A percentile compares a stretch with the other conserved stretches of the same genome.
phyloP scores from a whole-genome alignment of 2,797 vertebrate genomes.

The Siniperca scherzeri region DNA sequence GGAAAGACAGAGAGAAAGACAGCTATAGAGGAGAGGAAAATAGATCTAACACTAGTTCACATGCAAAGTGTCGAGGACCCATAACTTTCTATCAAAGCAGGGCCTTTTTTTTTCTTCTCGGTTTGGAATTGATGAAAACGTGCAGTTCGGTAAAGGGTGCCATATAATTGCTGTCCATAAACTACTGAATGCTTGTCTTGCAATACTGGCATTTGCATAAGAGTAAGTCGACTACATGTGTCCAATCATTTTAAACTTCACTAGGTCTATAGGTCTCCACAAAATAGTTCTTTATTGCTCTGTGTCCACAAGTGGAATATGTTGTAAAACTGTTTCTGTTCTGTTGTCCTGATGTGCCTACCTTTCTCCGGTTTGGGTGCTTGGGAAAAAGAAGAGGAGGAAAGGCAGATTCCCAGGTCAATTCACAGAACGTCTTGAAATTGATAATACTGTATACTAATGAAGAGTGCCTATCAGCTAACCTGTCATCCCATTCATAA shows the following conservation, averaged over 20 bases:
- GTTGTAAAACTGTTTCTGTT: slow-evolving; percentile 81
- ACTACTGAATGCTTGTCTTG: slow-evolving; percentile 89
- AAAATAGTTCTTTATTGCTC: slow-evolving; percentile 89
- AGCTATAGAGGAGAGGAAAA: slow-evolving; percentile 88
- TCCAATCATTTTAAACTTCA: slow-evolving; percentile 85
- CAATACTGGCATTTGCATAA: slow-evolving; percentile 92
- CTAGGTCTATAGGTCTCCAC: slow-evolving; percentile 88
- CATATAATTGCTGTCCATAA: slow-evolving; percentile 95
- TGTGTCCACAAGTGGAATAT: slow-evolving; percentile 86
- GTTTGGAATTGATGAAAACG: slow-evolving; percentile 98
- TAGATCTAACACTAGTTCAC: slow-evolving; percentile 99
- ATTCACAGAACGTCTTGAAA: slow-evolving; percentile 74
- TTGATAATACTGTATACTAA: slow-evolving; percentile 56
- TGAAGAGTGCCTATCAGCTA: slow-evolving; percentile 73
- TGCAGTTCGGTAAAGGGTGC: slow-evolving; percentile 99
- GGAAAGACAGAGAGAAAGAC: slow-evolving; percentile 86
- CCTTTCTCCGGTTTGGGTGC: slow-evolving; percentile 81
- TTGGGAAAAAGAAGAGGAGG: slow-evolving; percentile 81
- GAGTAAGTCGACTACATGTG: slow-evolving; percentile 88
- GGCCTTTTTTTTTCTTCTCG: slow-evolving; percentile 87
- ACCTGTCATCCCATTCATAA: slow-evolving; percentile 77
- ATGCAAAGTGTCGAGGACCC: slow-evolving; percentile 99
- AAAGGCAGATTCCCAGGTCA: slow-evolving; percentile 81
- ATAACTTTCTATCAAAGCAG: slow-evolving; percentile 90
- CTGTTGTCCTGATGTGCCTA: slow-evolving; percentile 82